A percentile compares a stretch with the other conserved stretches of the same genome.
These are phyloP conservation scores for Atherinosoma microstoma DNA, from an alignment of 2,797 vertebrate species.

Conservation along the genomic window DNA sequence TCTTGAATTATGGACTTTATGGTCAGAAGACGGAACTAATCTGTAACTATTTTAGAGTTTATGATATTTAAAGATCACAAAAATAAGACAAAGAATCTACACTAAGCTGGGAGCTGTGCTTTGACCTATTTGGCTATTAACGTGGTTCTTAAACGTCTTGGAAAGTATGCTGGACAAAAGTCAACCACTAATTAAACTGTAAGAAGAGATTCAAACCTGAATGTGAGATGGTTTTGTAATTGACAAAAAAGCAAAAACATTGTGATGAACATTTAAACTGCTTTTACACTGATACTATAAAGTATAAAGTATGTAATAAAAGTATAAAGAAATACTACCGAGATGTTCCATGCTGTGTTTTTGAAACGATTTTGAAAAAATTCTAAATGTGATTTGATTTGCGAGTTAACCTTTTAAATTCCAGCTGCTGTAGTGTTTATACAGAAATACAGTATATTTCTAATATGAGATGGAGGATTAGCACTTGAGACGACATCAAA, in stretches of 20 bases:
- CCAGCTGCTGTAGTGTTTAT: too few relatives aligned
- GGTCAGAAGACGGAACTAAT: conserved; percentile 5
- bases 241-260: not conserved
- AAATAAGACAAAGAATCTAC: not conserved
- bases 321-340: not conserved
- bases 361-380: too few relatives aligned
- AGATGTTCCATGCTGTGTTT: not conserved
- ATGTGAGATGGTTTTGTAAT: not conserved
- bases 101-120: not conserved
- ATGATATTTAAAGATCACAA: not conserved
- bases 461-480: too few relatives aligned
- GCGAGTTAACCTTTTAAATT: too few relatives aligned
- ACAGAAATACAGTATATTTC: too few relatives aligned
- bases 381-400: too few relatives aligned
- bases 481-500: too few relatives aligned
- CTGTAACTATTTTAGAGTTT: conserved; percentile 2
- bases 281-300: not conserved
- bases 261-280: too few relatives aligned
- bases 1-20: not conserved
- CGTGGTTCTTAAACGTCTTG: not conserved
- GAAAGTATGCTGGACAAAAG: not conserved
- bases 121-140: conserved; percentile 3
- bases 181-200: conserved; percentile 8
- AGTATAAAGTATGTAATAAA: not conserved
- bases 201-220: conserved; percentile 5